Evolutionary conservation across 1,140 invertebrate species (phyloP).

Genomic region (Bradynema listronoti): DNA sequence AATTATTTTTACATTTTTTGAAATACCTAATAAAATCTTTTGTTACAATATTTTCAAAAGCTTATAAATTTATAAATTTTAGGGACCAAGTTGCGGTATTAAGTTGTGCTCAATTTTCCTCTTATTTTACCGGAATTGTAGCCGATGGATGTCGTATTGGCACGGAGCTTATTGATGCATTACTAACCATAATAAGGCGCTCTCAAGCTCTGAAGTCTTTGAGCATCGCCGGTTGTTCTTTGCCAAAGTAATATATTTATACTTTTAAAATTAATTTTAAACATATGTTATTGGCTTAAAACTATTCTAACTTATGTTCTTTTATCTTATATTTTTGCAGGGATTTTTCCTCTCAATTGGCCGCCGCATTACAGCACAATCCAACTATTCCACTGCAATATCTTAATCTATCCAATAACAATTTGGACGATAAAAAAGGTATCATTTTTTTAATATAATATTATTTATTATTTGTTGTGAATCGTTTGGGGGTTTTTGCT

Average conservation of each 20-base stretch:
- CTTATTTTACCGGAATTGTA: constrained; percentile 49
- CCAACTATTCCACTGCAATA: constrained; percentile 31
- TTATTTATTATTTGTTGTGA: too few relatives aligned
- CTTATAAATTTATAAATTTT: constrained; percentile 14
- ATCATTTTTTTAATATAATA: background rate
- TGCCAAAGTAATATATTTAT: constrained; percentile 41
- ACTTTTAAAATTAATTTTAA: constrained; percentile 2
- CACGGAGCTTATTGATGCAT: constrained; percentile 50
- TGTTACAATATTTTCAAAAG: background rate
- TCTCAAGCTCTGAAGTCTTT: constrained; percentile 47
- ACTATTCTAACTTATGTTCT: too few relatives aligned
- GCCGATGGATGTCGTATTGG: constrained; percentile 41
- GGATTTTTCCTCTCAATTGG: constrained; percentile 48
- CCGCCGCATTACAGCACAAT: constrained; percentile 42
- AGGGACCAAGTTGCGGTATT: constrained; percentile 53
- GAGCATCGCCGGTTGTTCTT: constrained; percentile 40
- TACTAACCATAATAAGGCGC: constrained; percentile 45
- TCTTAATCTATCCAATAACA: constrained; percentile 45
- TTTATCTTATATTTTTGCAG: too few relatives aligned
- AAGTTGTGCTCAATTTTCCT: constrained; percentile 52
- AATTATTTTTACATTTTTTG: constrained; percentile 3
- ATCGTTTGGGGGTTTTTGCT: too few relatives aligned
- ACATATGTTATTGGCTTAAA: too few relatives aligned
- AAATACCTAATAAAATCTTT: too few relatives aligned
- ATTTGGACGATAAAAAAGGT: constrained; percentile 55